Conservation (phyloP, 2,113 vertebrate species). For the Dolichotis patagonum region DNA sequence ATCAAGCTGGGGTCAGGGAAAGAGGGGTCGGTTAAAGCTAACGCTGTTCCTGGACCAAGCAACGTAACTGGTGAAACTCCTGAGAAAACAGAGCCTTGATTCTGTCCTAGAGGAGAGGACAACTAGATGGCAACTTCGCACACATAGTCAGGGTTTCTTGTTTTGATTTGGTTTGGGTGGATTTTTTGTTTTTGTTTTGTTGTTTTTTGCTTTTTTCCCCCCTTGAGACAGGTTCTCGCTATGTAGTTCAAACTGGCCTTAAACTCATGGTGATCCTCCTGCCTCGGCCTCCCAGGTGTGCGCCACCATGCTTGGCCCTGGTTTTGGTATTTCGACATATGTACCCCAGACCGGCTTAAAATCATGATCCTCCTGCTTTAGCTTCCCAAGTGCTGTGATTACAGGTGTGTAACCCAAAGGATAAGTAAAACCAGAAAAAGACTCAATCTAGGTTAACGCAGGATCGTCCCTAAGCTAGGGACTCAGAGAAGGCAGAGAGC, state of each 20-base stretch:
- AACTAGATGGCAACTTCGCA: background rate
- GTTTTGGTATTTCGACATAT: background rate
- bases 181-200: background rate
- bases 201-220: background rate
- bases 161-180: background rate
- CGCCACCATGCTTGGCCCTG: background rate
- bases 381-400: background rate
- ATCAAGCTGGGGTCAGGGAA: background rate
- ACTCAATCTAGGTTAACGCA: background rate
- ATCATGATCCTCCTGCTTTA: background rate
- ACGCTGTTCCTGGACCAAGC: background rate
- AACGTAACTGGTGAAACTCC: background rate
- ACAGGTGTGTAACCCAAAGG: background rate
- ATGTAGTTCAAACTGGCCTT: background rate
- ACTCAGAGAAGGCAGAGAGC: conserved; percentile 20
- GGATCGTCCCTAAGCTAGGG: background rate
- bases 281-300: background rate
- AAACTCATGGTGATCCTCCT: background rate
- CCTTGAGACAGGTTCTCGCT: background rate
- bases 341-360: background rate
- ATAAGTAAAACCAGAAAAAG: background rate
- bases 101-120: background rate
- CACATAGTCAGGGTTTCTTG: background rate
- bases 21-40: background rate
- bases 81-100: conserved; percentile 17